Conservation (phyloP, 1,140 invertebrate species). For the Amyelois transitella region DNA sequence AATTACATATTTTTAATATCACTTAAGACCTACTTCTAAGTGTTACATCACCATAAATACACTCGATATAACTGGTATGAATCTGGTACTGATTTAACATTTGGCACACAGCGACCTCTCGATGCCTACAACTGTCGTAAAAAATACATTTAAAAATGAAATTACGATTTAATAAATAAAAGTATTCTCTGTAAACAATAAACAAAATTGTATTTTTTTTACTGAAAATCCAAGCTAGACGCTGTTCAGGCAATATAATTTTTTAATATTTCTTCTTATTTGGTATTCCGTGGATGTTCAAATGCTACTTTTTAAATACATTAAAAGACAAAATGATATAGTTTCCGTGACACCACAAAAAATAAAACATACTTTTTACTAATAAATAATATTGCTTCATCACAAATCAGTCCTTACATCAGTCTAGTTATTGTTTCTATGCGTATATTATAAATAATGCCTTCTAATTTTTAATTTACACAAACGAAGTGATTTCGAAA, state of each 20-base stretch:
- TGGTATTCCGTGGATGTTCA: neutral
- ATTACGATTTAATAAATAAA: neutral
- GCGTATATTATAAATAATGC: constrained; percentile 12
- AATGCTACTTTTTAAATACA: neutral
- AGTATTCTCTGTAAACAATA: neutral
- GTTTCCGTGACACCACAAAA: constrained; percentile 11
- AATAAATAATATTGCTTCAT: constrained; percentile 72
- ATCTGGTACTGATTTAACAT: constrained; percentile 46
- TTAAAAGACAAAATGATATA: neutral
- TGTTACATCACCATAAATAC: constrained; percentile 53
- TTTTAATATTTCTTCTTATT: neutral
- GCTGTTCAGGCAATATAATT: neutral
- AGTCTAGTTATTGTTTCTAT: constrained; percentile 52
- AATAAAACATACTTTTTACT: constrained; percentile 36
- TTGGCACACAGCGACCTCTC: constrained; percentile 49
- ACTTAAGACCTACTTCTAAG: constrained; percentile 60
- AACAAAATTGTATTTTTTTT: too few relatives aligned
- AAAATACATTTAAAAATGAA: neutral
- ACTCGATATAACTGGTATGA: constrained; percentile 52
- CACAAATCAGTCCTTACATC: constrained; percentile 67
- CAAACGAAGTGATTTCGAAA: neutral
- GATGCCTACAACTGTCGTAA: constrained; percentile 16
- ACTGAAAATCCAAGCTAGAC: neutral
- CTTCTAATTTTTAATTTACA: neutral
- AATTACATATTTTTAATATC: constrained; percentile 62